Evolutionary conservation across 2,797 vertebrate genomes (phyloP), one percentile per base, ranked within the genome.

Genomic region (Ctenopoma multispine): DNA sequence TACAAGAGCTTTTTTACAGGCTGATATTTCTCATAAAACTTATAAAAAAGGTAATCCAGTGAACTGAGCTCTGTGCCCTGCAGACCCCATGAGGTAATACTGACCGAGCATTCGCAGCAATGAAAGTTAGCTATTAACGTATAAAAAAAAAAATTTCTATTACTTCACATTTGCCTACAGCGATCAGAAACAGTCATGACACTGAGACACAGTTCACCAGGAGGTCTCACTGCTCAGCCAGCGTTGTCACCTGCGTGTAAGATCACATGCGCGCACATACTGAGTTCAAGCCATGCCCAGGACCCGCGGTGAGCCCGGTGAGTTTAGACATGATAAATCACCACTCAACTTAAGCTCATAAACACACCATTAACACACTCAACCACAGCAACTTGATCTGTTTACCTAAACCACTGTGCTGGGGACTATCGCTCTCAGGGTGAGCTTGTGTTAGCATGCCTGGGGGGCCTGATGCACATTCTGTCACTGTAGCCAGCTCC

Each of bases 301-400:
- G 53, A 74, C 55, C 60, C 4, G 9, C 77, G 55, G 56, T 73
- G 77, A 73, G 71, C 68, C 59, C 18, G 4, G 24, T 41, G 31
- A 54, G 80, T 77, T 82, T 62, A 54, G 83, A 89, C 84, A 75
- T 88, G 82, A 91, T 81, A 81, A 92, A 93, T 90, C 87, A 89
- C 88, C 82, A 85, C 87, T 91, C 78, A 63, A 40, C 73, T 63
- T 89, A 86, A 92, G 89, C 88, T 88, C 85, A 85, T 93, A 94
- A 93, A 93, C 92, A 92, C 87, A 69, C 86, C 87, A 87, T 93
- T 91, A 93, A 90, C 92, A 83, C 69, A 15, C 84, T 75, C 67
- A 4, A 85, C 89, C 85, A 84, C 82, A 83, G 87, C 82, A 90
- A 91, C 81, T 67, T 15, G 81, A 89, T 89, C 88, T 85, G 86